Conservation (phyloP, 2,888 invertebrate genomes). For the Eupeodes luniger region DNA sequence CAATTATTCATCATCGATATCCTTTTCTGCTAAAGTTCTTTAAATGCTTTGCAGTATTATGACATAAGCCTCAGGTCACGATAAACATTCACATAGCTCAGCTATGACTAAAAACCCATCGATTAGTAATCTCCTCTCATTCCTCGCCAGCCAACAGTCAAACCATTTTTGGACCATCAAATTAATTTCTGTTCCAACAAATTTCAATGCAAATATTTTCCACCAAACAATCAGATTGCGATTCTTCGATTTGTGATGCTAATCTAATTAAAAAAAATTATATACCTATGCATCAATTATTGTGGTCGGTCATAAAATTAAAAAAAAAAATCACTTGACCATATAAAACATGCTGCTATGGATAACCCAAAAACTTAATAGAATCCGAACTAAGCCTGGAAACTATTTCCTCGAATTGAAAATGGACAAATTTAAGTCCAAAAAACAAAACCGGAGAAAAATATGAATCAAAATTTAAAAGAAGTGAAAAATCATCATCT, state of each 20-base stretch:
- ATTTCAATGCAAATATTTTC: constrained; percentile 1
- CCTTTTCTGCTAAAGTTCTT: not conserved
- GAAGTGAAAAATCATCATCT: constrained; percentile 25
- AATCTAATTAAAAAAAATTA: constrained; percentile 72
- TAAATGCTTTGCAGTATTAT: constrained; percentile 26
- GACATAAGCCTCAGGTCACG: constrained; percentile 62
- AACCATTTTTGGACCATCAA: not conserved
- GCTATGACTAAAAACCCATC: constrained; percentile 33
- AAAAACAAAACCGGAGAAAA: constrained; percentile 25
- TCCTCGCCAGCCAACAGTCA: not conserved
- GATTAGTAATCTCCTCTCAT: constrained; percentile 48
- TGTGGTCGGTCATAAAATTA: constrained; percentile 46
- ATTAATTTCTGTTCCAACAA: not conserved
- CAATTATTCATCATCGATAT: constrained; percentile 4
- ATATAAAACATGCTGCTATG: constrained; percentile 20
- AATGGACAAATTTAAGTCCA: constrained; percentile 21
- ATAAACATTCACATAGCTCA: constrained; percentile 21
- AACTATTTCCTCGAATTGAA: not conserved
- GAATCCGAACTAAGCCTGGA: not conserved
- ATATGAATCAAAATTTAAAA: constrained; percentile 13
- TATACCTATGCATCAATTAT: constrained; percentile 66
- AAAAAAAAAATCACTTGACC: constrained; percentile 56
- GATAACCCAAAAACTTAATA: not conserved
- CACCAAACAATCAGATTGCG: constrained; percentile 39
- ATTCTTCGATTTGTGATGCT: constrained; percentile 58